These are phyloP conservation scores for Halcyon leucocephala DNA, from an alignment of 2,797 vertebrate genomes.

Conservation along the genomic window DNA sequence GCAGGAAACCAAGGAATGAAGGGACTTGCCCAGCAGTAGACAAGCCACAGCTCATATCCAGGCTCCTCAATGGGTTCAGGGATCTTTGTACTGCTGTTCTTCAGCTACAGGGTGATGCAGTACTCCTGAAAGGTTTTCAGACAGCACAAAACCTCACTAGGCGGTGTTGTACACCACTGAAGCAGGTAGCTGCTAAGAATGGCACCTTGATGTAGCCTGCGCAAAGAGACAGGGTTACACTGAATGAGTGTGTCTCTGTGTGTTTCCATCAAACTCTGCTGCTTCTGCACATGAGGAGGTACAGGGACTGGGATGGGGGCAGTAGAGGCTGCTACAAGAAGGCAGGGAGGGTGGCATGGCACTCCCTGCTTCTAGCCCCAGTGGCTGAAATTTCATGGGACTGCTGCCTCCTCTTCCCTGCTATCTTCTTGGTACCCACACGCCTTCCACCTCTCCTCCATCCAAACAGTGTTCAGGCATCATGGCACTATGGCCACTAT, in stretches of 20 bases:
- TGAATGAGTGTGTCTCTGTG: accelerated
- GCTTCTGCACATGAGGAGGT: neutral
- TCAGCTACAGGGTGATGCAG: neutral
- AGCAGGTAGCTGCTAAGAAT: neutral
- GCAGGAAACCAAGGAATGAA: neutral
- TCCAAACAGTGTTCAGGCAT: neutral
- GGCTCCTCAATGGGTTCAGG: neutral
- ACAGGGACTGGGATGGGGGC: neutral
- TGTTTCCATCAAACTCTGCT: neutral
- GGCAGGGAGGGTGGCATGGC: neutral
- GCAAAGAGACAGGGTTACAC: neutral
- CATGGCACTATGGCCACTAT: neutral
- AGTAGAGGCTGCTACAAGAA: neutral
- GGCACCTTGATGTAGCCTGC: neutral
- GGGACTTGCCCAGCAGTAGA: neutral
- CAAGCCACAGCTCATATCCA: neutral
- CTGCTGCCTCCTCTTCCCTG: neutral
- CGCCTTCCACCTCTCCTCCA: neutral
- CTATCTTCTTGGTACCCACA: neutral
- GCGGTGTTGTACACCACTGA: accelerated
- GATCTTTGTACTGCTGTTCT: neutral
- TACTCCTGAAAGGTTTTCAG: neutral
- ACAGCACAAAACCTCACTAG: neutral
- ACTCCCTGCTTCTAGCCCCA: neutral
- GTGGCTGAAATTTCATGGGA: neutral